Base-by-base conservation (phyloP, 2,113 vertebrate genomes). In the Sminthopsis crassicaudata region DNA sequence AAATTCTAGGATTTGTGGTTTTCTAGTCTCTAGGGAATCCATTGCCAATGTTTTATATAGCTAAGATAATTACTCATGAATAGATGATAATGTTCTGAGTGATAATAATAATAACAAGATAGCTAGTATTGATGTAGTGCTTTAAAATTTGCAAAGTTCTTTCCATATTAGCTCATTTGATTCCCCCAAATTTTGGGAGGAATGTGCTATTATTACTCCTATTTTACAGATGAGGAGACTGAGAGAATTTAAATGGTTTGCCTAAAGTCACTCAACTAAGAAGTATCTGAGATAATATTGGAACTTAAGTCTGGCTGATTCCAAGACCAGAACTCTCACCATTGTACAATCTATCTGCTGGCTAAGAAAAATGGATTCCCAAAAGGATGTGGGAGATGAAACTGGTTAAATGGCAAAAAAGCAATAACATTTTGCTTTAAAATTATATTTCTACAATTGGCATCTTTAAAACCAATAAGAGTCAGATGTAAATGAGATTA, bases 11-110 rank as follows among this genome's bases (percentile, higher is more conserved):
- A 93, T 92, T 90, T 95, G 24, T 97, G 95, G 96, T 95, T 93
- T 93, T 92, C 36, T 91, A 90, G 92, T 97, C 94, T 96, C 94
- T 95, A 97, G 95, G 90, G 89, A 94, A 97, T 97, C 92, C 93
- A 93, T 94, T 97, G 93, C 26, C 94, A 94, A 94, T 36, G 89
- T 60, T 96, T 76, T 91, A 93, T 92, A 94, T 96, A 91, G 94
- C 36, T 89, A 90, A 89, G 27, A 89, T 90, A 76, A 95, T 96
- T 95, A 95, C 26, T 95, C 50, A 53, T 42, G 23, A 54, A 53
- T 53, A 23, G 23, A 67, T 57, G 11, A 57, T 57, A 27, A 26
- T 57, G 25, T 51, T 51, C 50, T 51, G 50, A 51, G 8, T 51
- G 10, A 51, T 51, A 51, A 51, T 51, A 51, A 51, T 54, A 54